Percentiles rank a stretch among this genome's conserved stretches.
phyloP scores from a whole-genome alignment of 2,888 invertebrate genomes.

The Drosophila fulvimacula region DNA sequence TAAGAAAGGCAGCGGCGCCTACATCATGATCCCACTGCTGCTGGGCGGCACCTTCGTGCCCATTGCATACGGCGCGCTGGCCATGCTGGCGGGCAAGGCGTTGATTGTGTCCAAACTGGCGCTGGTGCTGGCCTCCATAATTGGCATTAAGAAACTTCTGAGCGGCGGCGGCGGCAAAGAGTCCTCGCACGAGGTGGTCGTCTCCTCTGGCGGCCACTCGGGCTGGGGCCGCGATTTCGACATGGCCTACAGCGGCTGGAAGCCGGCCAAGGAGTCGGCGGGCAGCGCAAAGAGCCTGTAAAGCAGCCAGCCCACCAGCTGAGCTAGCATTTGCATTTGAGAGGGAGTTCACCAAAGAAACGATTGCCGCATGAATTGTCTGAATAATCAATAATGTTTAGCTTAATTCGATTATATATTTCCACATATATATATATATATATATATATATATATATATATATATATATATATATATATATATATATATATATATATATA shows the following conservation, averaged over 20 bases:
- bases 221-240: constrained; percentile 90
- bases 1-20: constrained; percentile 88
- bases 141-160: constrained; percentile 93
- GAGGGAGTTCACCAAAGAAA: constrained; percentile 68
- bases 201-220: constrained; percentile 88
- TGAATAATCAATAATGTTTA: constrained; percentile 67
- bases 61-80: constrained; percentile 92
- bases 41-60: constrained; percentile 93
- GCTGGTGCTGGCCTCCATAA: constrained; percentile 92
- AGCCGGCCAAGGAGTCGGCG: constrained; percentile 82
- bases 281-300: constrained; percentile 74
- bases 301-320: constrained; percentile 55
- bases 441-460: constrained; percentile 45
- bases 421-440: constrained; percentile 4
- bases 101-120: constrained; percentile 93
- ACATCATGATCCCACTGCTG: constrained; percentile 91
- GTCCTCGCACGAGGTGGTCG: constrained; percentile 90
- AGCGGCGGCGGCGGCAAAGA: constrained; percentile 88
- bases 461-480: background rate
- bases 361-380: constrained; percentile 71
- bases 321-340: constrained; percentile 59
- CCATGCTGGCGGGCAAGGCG: constrained; percentile 93
- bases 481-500: constrained; percentile 44
- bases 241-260: constrained; percentile 87
- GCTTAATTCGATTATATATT: constrained; percentile 61